These are phyloP conservation scores for Etheostoma perlongum DNA, from an alignment of 2,797 vertebrate genomes.

Conservation along the genomic window DNA sequence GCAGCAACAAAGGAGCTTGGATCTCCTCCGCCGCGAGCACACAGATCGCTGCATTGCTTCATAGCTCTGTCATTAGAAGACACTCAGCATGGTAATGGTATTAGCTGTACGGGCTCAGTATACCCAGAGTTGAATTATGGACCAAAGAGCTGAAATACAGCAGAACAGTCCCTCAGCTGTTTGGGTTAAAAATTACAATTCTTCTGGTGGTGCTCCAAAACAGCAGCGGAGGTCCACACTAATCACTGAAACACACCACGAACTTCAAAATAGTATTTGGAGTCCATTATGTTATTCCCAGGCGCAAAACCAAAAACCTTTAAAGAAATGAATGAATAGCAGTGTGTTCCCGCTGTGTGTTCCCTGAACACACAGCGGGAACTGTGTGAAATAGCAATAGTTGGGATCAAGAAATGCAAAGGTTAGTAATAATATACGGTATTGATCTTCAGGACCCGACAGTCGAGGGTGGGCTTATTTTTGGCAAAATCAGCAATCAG, in stretches of 20 bases:
- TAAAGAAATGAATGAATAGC: neutral
- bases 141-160: slow-evolving; percentile 39
- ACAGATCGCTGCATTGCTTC: slow-evolving; percentile 42
- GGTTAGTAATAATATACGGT: slow-evolving; percentile 24
- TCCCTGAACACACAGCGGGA: too few species aligned
- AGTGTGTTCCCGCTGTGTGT: neutral
- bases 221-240: neutral
- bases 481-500: slow-evolving; percentile 12
- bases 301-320: slow-evolving; percentile 15
- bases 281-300: neutral
- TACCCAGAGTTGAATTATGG: slow-evolving; percentile 47
- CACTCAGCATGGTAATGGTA: slow-evolving; percentile 49
- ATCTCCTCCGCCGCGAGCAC: slow-evolving; percentile 41
- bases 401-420: slow-evolving; percentile 34
- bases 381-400: too few species aligned
- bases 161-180: slow-evolving; percentile 29
- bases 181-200: slow-evolving; percentile 21
- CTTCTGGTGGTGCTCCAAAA: neutral
- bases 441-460: slow-evolving; percentile 36
- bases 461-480: slow-evolving; percentile 9
- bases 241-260: neutral
- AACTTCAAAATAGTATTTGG: slow-evolving; percentile 5
- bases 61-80: slow-evolving; percentile 51
- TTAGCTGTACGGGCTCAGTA: slow-evolving; percentile 50
- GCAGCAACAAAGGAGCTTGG: slow-evolving; percentile 54